A percentile compares a stretch with the other conserved stretches of the same genome.
phyloP scores from a whole-genome alignment of 2,113 vertebrate species.

The Grallaria varia region DNA sequence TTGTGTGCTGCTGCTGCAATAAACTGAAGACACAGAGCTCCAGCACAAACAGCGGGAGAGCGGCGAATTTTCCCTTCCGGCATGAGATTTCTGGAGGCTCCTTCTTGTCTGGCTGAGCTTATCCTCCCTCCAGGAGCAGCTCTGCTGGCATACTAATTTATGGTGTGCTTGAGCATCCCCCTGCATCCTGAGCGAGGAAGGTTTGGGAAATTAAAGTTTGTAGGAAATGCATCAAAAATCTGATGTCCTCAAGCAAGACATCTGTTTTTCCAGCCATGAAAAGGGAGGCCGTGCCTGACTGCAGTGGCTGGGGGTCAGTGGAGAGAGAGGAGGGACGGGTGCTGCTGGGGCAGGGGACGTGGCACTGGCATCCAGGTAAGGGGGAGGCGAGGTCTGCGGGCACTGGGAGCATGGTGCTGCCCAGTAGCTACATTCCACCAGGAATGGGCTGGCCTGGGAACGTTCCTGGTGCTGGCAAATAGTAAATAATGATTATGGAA shows the following conservation, averaged over 20 bases:
- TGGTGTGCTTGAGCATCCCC: neutral
- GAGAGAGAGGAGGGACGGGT: neutral
- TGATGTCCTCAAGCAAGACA: slow-evolving; percentile 38
- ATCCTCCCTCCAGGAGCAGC: slow-evolving; percentile 21
- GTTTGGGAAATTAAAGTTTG: slow-evolving; percentile 43
- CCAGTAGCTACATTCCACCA: fast-evolving
- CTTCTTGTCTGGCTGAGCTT: slow-evolving; percentile 38
- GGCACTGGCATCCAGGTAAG: fast-evolving
- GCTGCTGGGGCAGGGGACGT: fast-evolving
- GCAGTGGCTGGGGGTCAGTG: neutral
- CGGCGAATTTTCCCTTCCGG: neutral
- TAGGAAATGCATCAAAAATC: slow-evolving; percentile 31
- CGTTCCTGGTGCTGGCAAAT: neutral
- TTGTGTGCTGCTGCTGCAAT: neutral
- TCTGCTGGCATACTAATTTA: slow-evolving; percentile 40
- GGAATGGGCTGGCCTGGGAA: neutral
- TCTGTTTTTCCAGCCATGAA: neutral
- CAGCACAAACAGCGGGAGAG: neutral
- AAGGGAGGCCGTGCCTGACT: neutral
- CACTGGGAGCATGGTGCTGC: neutral
- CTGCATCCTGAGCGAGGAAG: neutral
- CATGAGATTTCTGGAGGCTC: slow-evolving; percentile 27
- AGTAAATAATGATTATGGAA: slow-evolving; percentile 28
- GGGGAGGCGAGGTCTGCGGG: neutral
- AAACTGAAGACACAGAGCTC: neutral